phyloP scores from a whole-genome alignment of 2,113 vertebrate genomes.

The Tautogolabrus adspersus region DNA sequence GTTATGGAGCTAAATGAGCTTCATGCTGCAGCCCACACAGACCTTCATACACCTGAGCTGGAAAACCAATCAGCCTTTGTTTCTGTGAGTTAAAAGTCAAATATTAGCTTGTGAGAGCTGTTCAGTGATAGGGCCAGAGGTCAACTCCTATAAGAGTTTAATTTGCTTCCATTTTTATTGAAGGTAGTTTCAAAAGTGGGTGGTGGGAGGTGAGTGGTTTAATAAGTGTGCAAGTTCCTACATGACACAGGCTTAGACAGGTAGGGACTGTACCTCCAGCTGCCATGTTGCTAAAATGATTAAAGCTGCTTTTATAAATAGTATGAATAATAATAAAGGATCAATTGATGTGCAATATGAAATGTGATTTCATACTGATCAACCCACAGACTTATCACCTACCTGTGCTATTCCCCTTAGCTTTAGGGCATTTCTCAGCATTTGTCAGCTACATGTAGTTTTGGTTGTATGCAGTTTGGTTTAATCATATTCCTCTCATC shows the following conservation, averaged over 20 bases:
- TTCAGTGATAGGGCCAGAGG: conserved; percentile 28
- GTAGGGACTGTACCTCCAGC: not conserved
- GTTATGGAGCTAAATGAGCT: conserved; percentile 50
- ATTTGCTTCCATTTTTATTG: conserved; percentile 37
- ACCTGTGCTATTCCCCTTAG: not conserved
- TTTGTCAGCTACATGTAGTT: not conserved
- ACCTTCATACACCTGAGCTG: conserved; percentile 32
- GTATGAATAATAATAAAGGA: too few species aligned
- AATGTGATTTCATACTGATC: not conserved
- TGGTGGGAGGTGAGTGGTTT: conserved; percentile 18
- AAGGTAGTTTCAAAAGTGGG: conserved; percentile 36
- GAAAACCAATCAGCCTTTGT: conserved; percentile 35
- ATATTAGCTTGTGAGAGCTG: conserved; percentile 13
- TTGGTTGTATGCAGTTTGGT: not conserved
- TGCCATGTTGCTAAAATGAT: not conserved
- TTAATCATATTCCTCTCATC: not conserved
- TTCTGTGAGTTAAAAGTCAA: conserved; percentile 29
- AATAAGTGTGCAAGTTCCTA: not conserved
- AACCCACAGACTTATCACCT: not conserved
- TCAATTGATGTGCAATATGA: not conserved
- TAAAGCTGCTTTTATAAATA: not conserved
- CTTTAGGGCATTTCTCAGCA: not conserved
- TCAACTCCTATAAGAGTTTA: conserved; percentile 25
- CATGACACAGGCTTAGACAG: not conserved
- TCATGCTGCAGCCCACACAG: conserved; percentile 46